Conservation (phyloP, 2,113 vertebrate genomes). For the Limanda limanda region DNA sequence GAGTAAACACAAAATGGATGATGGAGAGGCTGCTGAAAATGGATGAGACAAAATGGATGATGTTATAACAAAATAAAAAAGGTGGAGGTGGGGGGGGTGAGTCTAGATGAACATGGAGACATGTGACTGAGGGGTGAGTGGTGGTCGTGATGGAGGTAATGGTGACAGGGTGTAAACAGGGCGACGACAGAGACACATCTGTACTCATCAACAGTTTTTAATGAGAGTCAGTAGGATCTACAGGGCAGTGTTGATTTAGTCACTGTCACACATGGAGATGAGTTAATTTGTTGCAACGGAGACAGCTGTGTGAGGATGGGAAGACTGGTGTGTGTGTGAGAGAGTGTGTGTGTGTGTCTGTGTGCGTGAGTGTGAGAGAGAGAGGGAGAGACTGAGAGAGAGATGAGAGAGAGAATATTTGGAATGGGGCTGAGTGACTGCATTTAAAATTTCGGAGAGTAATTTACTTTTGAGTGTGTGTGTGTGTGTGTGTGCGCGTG, state of each 20-base stretch:
- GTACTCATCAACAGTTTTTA: slow-evolving; percentile 70
- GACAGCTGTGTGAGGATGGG: slow-evolving; percentile 53
- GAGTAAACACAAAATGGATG: slow-evolving; percentile 81
- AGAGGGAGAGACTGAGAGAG: neutral
- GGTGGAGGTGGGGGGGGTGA: neutral
- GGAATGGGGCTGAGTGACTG: slow-evolving; percentile 29
- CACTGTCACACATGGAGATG: slow-evolving; percentile 63
- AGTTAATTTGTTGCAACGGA: slow-evolving; percentile 62
- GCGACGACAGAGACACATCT: slow-evolving; percentile 72
- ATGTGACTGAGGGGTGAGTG: slow-evolving; percentile 56
- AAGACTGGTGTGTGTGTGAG: slow-evolving; percentile 14
- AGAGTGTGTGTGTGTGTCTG: slow-evolving; percentile 10
- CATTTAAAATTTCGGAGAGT: slow-evolving; percentile 35
- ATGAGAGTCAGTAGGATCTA: slow-evolving; percentile 68
- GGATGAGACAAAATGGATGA: slow-evolving; percentile 79
- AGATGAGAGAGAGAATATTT: slow-evolving; percentile 22
- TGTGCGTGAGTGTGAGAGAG: slow-evolving; percentile 1
- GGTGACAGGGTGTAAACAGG: slow-evolving; percentile 73
- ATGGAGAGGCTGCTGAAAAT: slow-evolving; percentile 72
- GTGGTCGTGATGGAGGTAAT: slow-evolving; percentile 55
- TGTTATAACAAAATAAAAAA: slow-evolving; percentile 49
- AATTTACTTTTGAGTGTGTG: slow-evolving; percentile 29
- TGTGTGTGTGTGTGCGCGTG: slow-evolving; percentile 19
- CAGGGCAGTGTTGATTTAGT: slow-evolving; percentile 68
- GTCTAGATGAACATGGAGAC: slow-evolving; percentile 60